Evolutionary conservation across 2,113 vertebrate genomes (phyloP), one percentile per base, ranked within the genome.

Genomic region (Ginglymostoma cirratum): DNA sequence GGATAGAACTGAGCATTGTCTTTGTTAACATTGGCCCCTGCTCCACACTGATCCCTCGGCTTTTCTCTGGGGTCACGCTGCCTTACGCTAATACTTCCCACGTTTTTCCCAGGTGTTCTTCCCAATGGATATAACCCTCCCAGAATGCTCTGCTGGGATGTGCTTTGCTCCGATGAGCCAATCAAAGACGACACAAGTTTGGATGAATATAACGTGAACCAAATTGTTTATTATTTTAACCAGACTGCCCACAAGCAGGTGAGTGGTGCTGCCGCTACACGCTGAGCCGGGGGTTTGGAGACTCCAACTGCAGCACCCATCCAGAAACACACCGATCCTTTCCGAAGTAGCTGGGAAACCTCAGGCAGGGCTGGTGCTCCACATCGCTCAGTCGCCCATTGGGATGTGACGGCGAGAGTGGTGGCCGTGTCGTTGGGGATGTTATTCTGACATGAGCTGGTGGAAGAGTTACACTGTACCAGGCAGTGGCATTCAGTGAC

Each of bases 121-220:
- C 99, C 99, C 61, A 99, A 99, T 4, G 96, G 97, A 0, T 99
- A 99, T 96, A 98, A 98, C 96, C 99, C 99, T 0, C 99, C 99
- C 0, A 0, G 80, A 0, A 96, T 97, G 1, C 98, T 99, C 96
- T 99, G 99, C 97, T 99, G 99, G 99, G 99, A 99, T 96, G 97
- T 98, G 96, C 97, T 96, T 5, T 99, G 99, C 95, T 42, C 96
- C 0, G 98, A 99, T 96, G 94, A 96, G 1, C 99, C 99, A 0
- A 97, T 99, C 96, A 98, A 98, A 96, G 99, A 99, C 0, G 98
- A 98, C 83, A 97, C 97, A 0, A 96, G 96, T 5, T 97, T 98
- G 5, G 98, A 98, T 0, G 98, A 99, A 96, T 98, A 98, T 96
- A 99, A 99, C 0, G 99, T 98, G 0, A 96, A 98, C 0, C 0